A percentile compares a stretch with the other conserved stretches of the same genome.
Evolutionary conservation across 1,140 invertebrate species (phyloP).

Genomic region (Drosophila nigromelanica): DNA sequence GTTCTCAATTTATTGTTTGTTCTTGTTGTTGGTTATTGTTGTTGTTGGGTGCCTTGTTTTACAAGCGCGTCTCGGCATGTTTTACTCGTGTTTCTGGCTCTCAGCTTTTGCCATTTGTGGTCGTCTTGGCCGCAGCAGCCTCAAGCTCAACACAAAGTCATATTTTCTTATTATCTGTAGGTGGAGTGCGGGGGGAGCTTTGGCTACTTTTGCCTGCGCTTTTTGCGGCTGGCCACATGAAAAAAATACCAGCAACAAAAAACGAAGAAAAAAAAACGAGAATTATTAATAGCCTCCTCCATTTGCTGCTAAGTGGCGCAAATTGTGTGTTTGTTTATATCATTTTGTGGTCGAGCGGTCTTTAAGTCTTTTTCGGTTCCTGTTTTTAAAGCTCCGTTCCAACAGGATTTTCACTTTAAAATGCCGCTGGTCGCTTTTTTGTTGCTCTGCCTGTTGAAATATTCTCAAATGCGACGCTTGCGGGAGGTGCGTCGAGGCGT

Average conservation of each 20-base stretch:
- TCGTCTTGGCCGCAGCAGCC: conserved; percentile 46
- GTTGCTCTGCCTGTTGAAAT: conserved; percentile 35
- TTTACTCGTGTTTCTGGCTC: conserved; percentile 60
- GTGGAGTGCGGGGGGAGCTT: conserved; percentile 1
- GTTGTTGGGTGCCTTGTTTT: conserved; percentile 63
- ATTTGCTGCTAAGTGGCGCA: conserved; percentile 81
- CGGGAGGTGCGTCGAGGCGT: conserved; percentile 13
- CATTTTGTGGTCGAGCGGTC: conserved; percentile 58
- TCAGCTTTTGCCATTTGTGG: conserved; percentile 48
- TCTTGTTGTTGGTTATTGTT: conserved; percentile 38
- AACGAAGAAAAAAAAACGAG: conserved; percentile 53
- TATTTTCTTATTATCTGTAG: conserved; percentile 77
- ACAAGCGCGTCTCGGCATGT: conserved; percentile 73
- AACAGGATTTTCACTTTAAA: conserved; percentile 20
- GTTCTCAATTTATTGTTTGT: conserved; percentile 73
- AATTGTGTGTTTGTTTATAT: conserved; percentile 82
- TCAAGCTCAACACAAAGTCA: conserved; percentile 64
- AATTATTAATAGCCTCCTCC: conserved; percentile 80
- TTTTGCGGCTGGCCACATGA: conserved; percentile 62
- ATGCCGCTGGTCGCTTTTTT: conserved; percentile 11
- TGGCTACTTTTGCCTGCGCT: conserved; percentile 54
- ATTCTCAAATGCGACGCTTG: not conserved
- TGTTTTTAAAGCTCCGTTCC: conserved; percentile 20
- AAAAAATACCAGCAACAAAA: conserved; percentile 13
- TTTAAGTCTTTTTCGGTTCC: conserved; percentile 53